Percentiles rank a stretch among this genome's conserved stretches.
These are phyloP conservation scores for Neopipo cinnamomea DNA, from an alignment of 2,113 vertebrate genomes.

Conservation along the genomic window DNA sequence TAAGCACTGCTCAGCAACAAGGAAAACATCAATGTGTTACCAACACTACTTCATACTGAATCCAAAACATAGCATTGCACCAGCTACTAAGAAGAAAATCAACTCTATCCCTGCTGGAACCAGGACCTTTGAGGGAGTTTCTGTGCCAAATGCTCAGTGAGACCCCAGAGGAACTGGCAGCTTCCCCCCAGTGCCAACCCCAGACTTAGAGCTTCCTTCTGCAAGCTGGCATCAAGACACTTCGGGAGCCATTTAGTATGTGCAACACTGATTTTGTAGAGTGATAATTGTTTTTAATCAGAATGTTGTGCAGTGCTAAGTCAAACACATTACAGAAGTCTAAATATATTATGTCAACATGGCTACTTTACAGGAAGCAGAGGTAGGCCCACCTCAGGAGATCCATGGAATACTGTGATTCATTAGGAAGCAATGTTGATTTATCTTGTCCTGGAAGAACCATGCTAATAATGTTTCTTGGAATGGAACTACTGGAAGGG, in stretches of 20 bases:
- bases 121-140: accelerated
- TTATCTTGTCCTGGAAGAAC: neutral
- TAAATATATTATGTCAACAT: slow-evolving; percentile 54
- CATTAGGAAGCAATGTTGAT: neutral
- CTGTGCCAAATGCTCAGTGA: accelerated
- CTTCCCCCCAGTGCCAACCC: accelerated
- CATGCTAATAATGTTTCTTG: neutral
- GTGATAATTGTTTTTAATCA: slow-evolving; percentile 57
- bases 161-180: neutral
- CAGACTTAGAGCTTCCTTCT: neutral
- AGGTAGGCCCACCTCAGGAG: neutral
- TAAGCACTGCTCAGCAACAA: neutral
- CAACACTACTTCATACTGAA: accelerated
- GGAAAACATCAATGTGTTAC: neutral
- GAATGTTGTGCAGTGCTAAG: slow-evolving; percentile 47
- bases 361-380: neutral
- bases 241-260: neutral
- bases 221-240: neutral
- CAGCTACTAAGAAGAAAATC: no score
- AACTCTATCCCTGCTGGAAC: neutral
- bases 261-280: neutral
- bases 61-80: neutral
- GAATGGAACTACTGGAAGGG: neutral
- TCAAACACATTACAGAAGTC: slow-evolving; percentile 58
- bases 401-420: neutral